Base-by-base conservation (phyloP, 2,113 vertebrate species). In the Caloenas nicobarica region DNA sequence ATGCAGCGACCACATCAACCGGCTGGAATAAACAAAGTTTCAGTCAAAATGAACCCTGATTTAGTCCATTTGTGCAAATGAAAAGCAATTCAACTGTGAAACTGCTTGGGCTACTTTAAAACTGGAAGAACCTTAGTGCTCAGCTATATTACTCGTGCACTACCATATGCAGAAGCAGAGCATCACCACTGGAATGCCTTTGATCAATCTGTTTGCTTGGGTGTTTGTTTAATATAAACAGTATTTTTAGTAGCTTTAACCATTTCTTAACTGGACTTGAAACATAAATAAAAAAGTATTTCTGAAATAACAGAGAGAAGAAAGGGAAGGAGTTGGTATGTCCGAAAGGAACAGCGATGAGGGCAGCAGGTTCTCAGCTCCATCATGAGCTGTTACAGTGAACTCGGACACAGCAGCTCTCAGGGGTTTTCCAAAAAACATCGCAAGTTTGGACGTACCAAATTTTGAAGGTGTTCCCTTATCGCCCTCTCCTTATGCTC, bases 41-140 rank as follows among this genome's bases (percentile, higher is more conserved):
- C 11, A 68, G 81, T 2, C 61, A 81, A 86, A 94, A 83, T 9
- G 42, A 95, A 53, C 60, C 23, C 50, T 83, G 36, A 86, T 78
- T 94, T 78, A 69, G 53, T 26, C 17, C 56, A 40, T 46, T 78
- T 56, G 71, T 44, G 24, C 60, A 92, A 81, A 7, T 44, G 48
- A 83, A 93, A 85, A 90, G 58, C 22, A 93, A 93, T 44, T 73
- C 53, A 77, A 40, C 76, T 78, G 53, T 86, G 68, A 83, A 95
- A 82, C 36, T 25, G 13, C 42, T 68, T 88, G 42, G 19, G 78
- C 60, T 60, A 33, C 34, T 81, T 84, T 25, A 88, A 71, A 95
- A 92, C 13, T 44, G 40, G 9, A 73, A 70, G 46, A 91, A 89
- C 31, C 16, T 23, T 42, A 46, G 76, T 34, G 56, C 34, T 88